Conservation (phyloP, 64 coral and sea anemone species). For the Dendronephthya gigantea region DNA sequence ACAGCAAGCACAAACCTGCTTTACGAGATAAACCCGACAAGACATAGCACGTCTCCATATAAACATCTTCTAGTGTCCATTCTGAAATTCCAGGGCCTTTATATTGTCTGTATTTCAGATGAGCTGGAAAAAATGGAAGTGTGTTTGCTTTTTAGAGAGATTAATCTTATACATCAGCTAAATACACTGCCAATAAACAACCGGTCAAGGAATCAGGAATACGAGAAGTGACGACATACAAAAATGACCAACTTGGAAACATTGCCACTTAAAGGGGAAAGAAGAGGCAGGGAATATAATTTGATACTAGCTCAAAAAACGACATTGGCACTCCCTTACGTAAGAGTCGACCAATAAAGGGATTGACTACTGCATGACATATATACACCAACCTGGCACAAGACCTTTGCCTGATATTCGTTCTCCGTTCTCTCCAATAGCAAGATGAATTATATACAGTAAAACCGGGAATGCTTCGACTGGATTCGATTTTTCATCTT, state of each 20-base stretch:
- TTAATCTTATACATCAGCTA: background rate
- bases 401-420: conserved; percentile 78
- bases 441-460: conserved; percentile 80
- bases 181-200: no score
- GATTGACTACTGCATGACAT: no score
- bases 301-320: no score
- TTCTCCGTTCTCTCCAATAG: conserved; percentile 86
- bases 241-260: no score
- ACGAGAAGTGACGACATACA: background rate
- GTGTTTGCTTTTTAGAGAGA: background rate
- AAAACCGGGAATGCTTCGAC: conserved; percentile 58
- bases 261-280: no score
- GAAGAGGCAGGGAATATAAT: no score
- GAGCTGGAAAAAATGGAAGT: conserved; percentile 35
- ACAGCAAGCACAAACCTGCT: conserved; percentile 66
- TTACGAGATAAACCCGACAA: conserved; percentile 70
- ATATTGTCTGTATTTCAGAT: conserved; percentile 66
- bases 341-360: no score
- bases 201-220: no score
- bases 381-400: conserved; percentile 50
- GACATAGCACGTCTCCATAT: conserved; percentile 85
- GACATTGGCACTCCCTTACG: no score
- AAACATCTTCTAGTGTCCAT: conserved; percentile 93
- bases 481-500: conserved; percentile 45
- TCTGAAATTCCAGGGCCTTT: conserved; percentile 48